Base-by-base conservation (phyloP, 2,797 vertebrate species). In the Myotis vivesi region DNA sequence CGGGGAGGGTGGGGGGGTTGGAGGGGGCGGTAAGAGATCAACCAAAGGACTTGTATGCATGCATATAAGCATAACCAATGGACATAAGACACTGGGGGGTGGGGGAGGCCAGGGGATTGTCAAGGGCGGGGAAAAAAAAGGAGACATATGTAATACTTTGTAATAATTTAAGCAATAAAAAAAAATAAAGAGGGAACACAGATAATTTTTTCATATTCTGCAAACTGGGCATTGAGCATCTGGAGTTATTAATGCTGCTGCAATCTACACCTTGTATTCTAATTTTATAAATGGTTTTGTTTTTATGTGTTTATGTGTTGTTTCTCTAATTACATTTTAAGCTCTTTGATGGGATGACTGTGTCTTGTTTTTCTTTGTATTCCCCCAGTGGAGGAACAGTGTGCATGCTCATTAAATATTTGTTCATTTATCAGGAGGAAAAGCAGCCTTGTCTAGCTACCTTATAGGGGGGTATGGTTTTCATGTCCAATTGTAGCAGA, bases 311-410 rank as follows among this genome's bases (percentile, higher is more conserved):
- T 94, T 95, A 85, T 83, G 12, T 89, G 55, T 96, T 91, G 59
- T 96, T 95, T 94, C 53, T 59, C 86, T 95, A 91, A 96, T 96
- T 95, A 94, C 80, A 84, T 91, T 95, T 96, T 87, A 95, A 95
- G 84, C 66, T 71, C 92, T 96, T 95, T 91, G 87, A 96, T 0
- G 8, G 53, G 46, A 72, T 84, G 66, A 76, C 83, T 89, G 12
- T 89, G 38, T 89, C 68, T 90, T 92, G 57, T 62, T 95, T 95
- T 96, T 57, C 79, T 91, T 87, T 86, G 76, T 89, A 77, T 95
- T 94, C 66, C 89, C 13, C 5, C 71, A 89, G 91, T 9, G 30
- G 84, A 94, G 51, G 38, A 94, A 92, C 36, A 51, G 82, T 77
- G 57, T 91, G 66, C 30, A 49, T 77, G 64, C 62, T 93, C 64